phyloP scores from a whole-genome alignment of 2,797 vertebrate genomes.

The Orientallactaga sibirica region DNA sequence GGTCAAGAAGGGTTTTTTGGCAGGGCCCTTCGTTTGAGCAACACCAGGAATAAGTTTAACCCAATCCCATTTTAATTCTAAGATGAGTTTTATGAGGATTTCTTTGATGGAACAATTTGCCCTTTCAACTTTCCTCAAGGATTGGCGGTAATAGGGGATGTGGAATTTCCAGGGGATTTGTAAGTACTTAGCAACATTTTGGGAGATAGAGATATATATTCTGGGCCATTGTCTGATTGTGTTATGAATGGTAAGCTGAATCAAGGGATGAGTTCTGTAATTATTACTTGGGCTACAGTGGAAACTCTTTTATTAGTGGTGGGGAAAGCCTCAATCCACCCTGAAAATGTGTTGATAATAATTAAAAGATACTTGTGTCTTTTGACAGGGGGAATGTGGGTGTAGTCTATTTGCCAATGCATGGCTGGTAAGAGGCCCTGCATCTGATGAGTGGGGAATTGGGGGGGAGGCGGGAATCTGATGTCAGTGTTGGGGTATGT shows the following conservation, averaged over 20 bases:
- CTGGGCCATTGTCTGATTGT: not conserved
- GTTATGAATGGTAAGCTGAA: not conserved
- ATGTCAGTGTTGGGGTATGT: not conserved
- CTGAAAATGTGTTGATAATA: not conserved
- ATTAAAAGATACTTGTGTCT: not conserved
- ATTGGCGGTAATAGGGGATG: no score
- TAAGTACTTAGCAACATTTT: not conserved
- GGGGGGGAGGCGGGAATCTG: not conserved
- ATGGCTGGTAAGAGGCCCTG: not conserved
- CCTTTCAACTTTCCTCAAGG: not conserved
- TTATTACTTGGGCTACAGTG: not conserved
- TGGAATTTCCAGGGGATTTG: not conserved
- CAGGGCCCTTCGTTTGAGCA: not conserved
- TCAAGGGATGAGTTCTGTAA: not conserved
- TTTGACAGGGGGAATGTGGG: not conserved
- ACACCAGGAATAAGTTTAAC: not conserved
- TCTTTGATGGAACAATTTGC: not conserved
- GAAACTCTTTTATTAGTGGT: no score
- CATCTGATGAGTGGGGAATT: not conserved
- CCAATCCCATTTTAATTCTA: not conserved
- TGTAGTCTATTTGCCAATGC: not conserved
- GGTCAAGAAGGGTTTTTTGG: not conserved
- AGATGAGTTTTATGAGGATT: not conserved
- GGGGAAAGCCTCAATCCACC: not conserved
- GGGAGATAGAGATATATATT: not conserved